These are phyloP conservation scores for Lynx canadensis DNA, from an alignment of 2,113 vertebrate genomes.

Conservation along the genomic window DNA sequence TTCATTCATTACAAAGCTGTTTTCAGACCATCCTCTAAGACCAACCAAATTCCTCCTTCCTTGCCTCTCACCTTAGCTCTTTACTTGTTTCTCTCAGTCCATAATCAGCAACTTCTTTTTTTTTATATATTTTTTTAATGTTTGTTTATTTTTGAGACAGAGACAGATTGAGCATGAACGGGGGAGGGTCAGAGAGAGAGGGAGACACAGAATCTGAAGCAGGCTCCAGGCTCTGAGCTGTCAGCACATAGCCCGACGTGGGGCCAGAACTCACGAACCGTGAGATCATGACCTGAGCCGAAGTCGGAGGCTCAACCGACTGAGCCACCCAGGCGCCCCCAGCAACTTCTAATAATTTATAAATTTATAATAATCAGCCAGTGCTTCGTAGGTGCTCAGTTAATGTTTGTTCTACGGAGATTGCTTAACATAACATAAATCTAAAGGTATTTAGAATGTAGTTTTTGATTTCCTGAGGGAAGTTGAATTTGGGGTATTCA, in stretches of 20 bases:
- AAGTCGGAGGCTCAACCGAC: too few species aligned
- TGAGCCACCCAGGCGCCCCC: too few species aligned
- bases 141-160: too few species aligned
- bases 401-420: not conserved
- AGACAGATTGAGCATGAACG: too few species aligned
- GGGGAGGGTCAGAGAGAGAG: too few species aligned
- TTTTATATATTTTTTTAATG: too few species aligned
- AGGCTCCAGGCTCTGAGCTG: too few species aligned
- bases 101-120: not conserved
- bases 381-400: not conserved
- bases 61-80: not conserved
- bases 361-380: not conserved
- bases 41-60: not conserved
- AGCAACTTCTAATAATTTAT: not conserved
- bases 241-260: too few species aligned
- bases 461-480: not conserved
- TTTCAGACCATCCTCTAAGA: not conserved
- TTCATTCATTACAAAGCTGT: not conserved
- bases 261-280: too few species aligned
- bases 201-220: too few species aligned
- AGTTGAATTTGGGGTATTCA: not conserved
- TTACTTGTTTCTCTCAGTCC: not conserved
- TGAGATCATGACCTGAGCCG: too few species aligned
- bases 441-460: constrained; percentile 14
- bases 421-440: not conserved